phyloP scores from a whole-genome alignment of 2,113 vertebrate genomes.

The western clawed frog (Xenopus tropicalis) region UCB_Xtro_10.0 CM004450.2:98203001-98203500 shows the following conservation, averaged over 20 bases:
- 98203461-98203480: no score
- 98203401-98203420: no score
- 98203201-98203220: no score
- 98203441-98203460: not conserved
- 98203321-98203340: not conserved
- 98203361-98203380: no score
- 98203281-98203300: no score
- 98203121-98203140: not conserved
- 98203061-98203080: not conserved
- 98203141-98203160: not conserved
- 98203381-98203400: no score
- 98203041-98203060: no score
- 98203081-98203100: not conserved
- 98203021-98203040: not conserved
- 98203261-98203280: no score
- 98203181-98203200: no score
- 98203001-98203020: slow-evolving; percentile 72
- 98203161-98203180: not conserved
- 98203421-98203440: not conserved
- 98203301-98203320: not conserved
- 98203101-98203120: no score
- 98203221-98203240: no score
- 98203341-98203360: not conserved
- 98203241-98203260: no score
- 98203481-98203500: not conserved